Conservation (phyloP, 2,113 vertebrate genomes). For the Dermatemys mawii region DNA sequence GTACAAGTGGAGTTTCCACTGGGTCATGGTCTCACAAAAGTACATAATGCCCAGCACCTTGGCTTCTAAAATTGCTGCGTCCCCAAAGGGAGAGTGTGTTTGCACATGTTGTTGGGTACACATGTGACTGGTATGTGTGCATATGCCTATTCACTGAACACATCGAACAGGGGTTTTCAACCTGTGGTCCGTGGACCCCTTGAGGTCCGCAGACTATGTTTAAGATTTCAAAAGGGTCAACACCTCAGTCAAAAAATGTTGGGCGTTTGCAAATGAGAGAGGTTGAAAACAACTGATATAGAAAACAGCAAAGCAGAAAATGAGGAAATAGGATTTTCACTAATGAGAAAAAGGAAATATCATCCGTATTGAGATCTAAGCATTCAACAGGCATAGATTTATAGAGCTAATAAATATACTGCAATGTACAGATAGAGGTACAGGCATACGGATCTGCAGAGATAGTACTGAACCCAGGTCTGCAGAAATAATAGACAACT, state of each 20-base stretch:
- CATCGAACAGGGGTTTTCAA: too few species aligned
- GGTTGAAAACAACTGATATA: neutral
- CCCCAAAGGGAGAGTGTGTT: neutral
- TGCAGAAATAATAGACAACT: fast-evolving
- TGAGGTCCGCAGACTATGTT: too few species aligned
- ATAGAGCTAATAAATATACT: neutral
- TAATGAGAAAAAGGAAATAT: neutral
- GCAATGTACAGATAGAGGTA: neutral
- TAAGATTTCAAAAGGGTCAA: too few species aligned
- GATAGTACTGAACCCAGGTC: fast-evolving
- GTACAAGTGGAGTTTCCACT: neutral
- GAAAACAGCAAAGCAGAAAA: neutral
- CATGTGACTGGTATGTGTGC: too few species aligned
- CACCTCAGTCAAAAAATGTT: too few species aligned
- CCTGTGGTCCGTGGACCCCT: too few species aligned
- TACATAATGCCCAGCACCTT: neutral
- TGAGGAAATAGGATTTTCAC: neutral
- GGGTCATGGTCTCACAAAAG: neutral
- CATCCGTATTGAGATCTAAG: neutral
- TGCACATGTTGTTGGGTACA: neutral
- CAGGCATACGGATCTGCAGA: neutral
- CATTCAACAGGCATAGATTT: fast-evolving
- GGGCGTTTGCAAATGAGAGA: too few species aligned
- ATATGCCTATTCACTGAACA: neutral
- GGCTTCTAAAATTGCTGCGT: neutral